phyloP scores from a whole-genome alignment of 2,113 vertebrate genomes.

The Aspiorhynchus laticeps region DNA sequence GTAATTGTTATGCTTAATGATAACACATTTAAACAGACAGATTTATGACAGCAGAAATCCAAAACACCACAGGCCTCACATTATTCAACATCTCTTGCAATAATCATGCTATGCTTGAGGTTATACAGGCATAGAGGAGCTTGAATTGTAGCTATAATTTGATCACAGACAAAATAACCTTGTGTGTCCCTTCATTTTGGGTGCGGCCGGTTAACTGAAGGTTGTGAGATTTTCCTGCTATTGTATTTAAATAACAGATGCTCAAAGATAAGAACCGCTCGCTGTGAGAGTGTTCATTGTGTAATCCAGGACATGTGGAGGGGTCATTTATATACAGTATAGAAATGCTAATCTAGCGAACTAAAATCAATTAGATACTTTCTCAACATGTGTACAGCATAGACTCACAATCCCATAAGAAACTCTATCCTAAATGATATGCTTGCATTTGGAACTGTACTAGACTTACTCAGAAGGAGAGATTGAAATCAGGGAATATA shows the following conservation, averaged over 20 bases:
- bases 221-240: not conserved
- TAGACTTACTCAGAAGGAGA: not conserved
- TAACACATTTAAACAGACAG: slow-evolving; percentile 12
- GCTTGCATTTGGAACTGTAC: not conserved
- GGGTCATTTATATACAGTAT: not conserved
- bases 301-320: not conserved
- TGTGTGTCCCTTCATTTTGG: not conserved
- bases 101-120: not conserved
- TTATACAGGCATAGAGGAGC: not conserved
- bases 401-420: not conserved
- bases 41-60: slow-evolving; percentile 8
- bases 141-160: not conserved
- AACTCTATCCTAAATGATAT: not conserved
- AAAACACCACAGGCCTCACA: not conserved
- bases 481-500: not conserved
- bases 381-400: not conserved
- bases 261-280: not conserved
- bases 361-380: slow-evolving; percentile 26
- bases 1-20: slow-evolving; percentile 14
- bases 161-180: slow-evolving; percentile 5
- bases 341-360: not conserved
- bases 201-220: not conserved
- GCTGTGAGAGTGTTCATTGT: not conserved
- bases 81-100: not conserved
- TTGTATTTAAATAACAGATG: slow-evolving; percentile 12